Evolutionary conservation across 2,797 vertebrate genomes (phyloP), one percentile per base, ranked within the genome.

Genomic region (Chromobotia macracanthus): DNA sequence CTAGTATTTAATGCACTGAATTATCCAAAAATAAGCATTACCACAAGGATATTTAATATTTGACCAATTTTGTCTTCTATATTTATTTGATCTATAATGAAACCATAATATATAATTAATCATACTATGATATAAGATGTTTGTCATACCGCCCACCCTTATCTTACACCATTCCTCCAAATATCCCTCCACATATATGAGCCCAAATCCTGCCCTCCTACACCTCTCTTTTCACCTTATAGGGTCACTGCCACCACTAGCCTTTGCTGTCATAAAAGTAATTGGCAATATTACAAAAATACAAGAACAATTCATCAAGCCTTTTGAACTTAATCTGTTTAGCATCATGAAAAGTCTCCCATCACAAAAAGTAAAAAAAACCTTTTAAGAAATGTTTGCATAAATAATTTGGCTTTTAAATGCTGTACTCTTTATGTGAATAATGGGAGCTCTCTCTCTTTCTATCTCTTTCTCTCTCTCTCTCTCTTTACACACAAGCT

Each of bases 141-240:
- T 31, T 31, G 31, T 31, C 31, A 31, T 31, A 31, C 31, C 31
- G 31, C 31, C 31, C 31, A 31, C 31, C 31, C 31, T 31, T 31
- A 31, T 31, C 31, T 31, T 31, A 23, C 82, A 87, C 65, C 88
- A 89, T 38, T 48, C 84, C 80, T 84, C 88, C 79, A 85, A 82
- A 80, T 15, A 21, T 31, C 44, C 44, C 58, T 11, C 23, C 4
- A 44, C 64, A 77, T 13, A 44, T 50, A 61, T 38, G 56, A 21
- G 16, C 67, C 31, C 25, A 70, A 50, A 66, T 19, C 31, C 23
- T 66, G 53, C 50, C 46, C 77, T 35, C 15, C 31, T 9, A 67
- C 56, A 68, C 19, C 72, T 51, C 51, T 81, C 50, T 58, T 0
- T 19, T 44, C 15, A 41, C 58, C 51, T 16, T 13, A 18, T 66